Evolutionary conservation across 2,113 vertebrate genomes (phyloP).

Genomic region (Psammodynastes pulverulentus): DNA sequence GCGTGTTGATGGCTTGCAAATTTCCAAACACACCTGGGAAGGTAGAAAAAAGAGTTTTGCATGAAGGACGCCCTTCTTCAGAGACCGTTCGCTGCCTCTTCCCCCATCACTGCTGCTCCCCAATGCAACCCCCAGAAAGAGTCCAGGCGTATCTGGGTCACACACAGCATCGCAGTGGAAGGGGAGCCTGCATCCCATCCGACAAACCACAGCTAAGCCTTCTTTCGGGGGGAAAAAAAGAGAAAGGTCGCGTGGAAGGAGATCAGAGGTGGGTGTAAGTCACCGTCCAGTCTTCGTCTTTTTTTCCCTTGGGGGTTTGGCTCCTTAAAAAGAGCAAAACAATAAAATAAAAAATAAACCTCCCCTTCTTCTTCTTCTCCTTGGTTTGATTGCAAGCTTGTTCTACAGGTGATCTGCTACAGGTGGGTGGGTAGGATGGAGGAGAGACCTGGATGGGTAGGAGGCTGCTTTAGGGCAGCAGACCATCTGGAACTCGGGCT

Average conservation of each 20-base stretch:
- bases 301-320: background rate
- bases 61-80: too few relatives aligned
- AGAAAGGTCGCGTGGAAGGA: background rate
- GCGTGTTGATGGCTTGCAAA: conserved; percentile 68
- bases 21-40: conserved; percentile 46
- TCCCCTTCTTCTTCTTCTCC: conserved; percentile 17
- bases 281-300: background rate
- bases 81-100: background rate
- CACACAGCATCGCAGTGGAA: background rate
- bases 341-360: background rate
- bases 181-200: background rate
- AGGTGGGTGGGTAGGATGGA: background rate
- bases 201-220: background rate
- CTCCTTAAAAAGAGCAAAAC: background rate
- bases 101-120: background rate
- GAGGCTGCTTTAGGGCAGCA: background rate
- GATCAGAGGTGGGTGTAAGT: rapidly evolving
- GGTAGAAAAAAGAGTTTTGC: background rate
- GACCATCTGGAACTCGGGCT: background rate
- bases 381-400: conserved; percentile 33
- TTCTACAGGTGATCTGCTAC: conserved; percentile 24
- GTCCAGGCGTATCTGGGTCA: background rate
- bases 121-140: background rate
- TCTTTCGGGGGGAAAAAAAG: background rate
- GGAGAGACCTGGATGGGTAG: background rate